Evolutionary conservation across 1,140 invertebrate genomes (phyloP).

Genomic region (Cydia strobilella): DNA sequence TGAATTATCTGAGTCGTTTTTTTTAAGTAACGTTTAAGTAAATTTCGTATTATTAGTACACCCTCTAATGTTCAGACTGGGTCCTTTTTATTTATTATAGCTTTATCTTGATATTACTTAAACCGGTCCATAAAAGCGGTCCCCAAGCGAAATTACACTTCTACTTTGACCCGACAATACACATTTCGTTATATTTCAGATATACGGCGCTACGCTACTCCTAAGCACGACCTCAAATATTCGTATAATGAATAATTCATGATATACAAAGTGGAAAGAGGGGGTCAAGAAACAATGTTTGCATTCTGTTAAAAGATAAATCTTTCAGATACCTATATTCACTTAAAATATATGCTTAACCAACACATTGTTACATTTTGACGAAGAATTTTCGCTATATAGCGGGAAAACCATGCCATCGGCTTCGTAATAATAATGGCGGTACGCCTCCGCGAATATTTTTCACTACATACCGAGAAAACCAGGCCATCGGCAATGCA

Average conservation of each 20-base stretch:
- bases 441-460: too few species aligned
- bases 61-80: background rate
- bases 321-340: background rate
- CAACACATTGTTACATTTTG: background rate
- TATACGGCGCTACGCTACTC: conserved; percentile 23
- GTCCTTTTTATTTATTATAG: conserved; percentile 8
- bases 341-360: background rate
- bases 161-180: conserved; percentile 30
- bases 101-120: conserved; percentile 23
- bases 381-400: too few species aligned
- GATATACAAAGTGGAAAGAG: conserved; percentile 28
- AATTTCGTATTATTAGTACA: background rate
- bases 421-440: too few species aligned
- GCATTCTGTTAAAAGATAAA: conserved; percentile 24
- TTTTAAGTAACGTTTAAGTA: too few species aligned
- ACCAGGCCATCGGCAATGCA: too few species aligned
- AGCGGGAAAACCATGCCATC: too few species aligned
- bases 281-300: conserved; percentile 30
- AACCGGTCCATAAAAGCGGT: conserved; percentile 29
- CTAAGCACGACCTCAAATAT: conserved; percentile 27
- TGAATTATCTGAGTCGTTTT: background rate
- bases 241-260: conserved; percentile 32
- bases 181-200: conserved; percentile 28
- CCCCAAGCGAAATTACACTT: conserved; percentile 28
- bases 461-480: too few species aligned